Conservation (phyloP, 2,888 invertebrate species). For the Calliopum simillimum region DNA sequence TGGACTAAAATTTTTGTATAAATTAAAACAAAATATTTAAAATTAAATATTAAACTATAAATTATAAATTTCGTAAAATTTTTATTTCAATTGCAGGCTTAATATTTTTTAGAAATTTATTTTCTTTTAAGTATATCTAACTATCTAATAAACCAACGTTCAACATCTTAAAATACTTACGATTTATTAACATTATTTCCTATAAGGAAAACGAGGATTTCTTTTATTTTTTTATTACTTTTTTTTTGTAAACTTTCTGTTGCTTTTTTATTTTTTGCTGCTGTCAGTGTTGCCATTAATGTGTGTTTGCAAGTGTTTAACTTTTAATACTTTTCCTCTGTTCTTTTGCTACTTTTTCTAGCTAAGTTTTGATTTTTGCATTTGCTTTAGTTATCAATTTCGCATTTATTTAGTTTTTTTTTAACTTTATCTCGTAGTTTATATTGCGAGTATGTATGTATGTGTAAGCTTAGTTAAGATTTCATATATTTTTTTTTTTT, state of each 20-base stretch:
- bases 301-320: conserved; percentile 28
- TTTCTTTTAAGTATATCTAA: no score
- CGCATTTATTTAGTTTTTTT: conserved; percentile 21
- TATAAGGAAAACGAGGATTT: conserved; percentile 27
- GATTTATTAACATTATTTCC: conserved; percentile 7
- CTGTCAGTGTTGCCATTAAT: conserved; percentile 28
- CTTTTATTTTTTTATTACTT: conserved; percentile 29
- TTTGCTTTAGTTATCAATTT: conserved; percentile 33
- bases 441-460: conserved; percentile 2
- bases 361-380: conserved; percentile 18
- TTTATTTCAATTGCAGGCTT: no score
- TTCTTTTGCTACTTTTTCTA: conserved; percentile 22
- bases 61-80: no score
- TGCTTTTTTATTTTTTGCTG: conserved; percentile 29
- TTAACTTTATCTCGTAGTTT: conserved; percentile 14
- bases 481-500: neutral
- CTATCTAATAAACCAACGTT: no score
- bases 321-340: conserved; percentile 18
- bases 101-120: no score
- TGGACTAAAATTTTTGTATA: no score
- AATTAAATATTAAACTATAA: no score
- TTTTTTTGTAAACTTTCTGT: conserved; percentile 17
- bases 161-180: no score
- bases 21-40: no score
- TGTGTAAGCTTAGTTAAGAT: neutral